Base-by-base conservation (phyloP, 2,797 vertebrate genomes). In the Atherinosoma microstoma region DNA sequence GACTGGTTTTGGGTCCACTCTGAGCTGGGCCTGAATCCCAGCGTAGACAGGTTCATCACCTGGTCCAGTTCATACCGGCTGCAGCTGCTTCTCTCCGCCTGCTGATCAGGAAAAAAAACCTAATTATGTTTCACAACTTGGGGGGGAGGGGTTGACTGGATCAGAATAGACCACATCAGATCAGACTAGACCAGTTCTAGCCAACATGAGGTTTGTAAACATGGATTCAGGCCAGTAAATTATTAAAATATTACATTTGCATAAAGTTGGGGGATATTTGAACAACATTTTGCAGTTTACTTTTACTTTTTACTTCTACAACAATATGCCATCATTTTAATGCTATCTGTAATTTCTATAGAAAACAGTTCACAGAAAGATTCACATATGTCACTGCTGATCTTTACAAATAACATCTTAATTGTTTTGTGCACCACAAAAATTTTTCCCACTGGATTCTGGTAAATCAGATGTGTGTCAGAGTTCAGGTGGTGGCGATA, bases 41-140 rank as follows among this genome's bases (percentile, higher is more conserved):
- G 18, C 0, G 58, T 59, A 34, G 87, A 91, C 70, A 90, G 67
- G 61, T 90, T 90, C 67, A 65, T 65, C 29, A 89, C 57, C 70
- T 58, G 22, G 13, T 82, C 75, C 72, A 89, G 82, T 24, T 75
- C 32, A 1, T 85, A 92, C 45, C 84, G 82, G 56, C 84, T 84
- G 5, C 91, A 92, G 10, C 86, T 86, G 78, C 87, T 92, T 36
- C 42, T 75, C 58, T 82, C 76, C 24, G 32, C 78, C 68, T 82
- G 62, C 67, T 73, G 71, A 70, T 0, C 49, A 76, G 47, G 29
- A 82, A 67, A 73, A 16, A 45, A 62, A 35, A 6, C 5, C 45
- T 35, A n/a, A 42, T 49, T 22, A 34, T 67, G 47, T 58, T 51
- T 66, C 35, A 9, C 9, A 49, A 35, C 47, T 40, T 64, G 20